These are phyloP conservation scores for Dorcus hopei DNA, from an alignment of 2,888 invertebrate species.

Conservation along the genomic window DNA sequence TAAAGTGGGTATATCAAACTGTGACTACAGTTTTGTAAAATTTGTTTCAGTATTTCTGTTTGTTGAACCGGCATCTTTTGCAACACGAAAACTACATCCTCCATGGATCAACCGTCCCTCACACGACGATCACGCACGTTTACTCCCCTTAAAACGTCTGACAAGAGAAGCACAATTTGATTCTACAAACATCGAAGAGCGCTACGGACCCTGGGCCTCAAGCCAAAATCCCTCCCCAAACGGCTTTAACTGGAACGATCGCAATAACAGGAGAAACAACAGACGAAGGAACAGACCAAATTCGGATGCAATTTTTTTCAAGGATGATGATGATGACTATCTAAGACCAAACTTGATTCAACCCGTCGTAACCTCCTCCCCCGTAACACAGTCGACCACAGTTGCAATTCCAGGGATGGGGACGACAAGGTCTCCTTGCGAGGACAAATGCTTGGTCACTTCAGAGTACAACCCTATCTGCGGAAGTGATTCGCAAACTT, in stretches of 20 bases:
- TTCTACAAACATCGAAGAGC: no score
- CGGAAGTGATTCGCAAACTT: constrained; percentile 38
- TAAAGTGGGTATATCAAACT: no score
- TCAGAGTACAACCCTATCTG: constrained; percentile 42
- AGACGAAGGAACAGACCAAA: neutral
- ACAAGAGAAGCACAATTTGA: no score
- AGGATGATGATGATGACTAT: neutral
- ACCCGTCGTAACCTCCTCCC: constrained; percentile 1
- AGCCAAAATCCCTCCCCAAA: neutral
- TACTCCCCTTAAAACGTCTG: no score
- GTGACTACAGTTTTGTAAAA: no score
- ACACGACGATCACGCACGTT: no score
- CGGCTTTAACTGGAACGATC: neutral
- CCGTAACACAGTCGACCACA: constrained; percentile 12
- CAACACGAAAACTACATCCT: neutral
- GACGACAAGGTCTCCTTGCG: constrained; percentile 37
- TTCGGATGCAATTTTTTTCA: constrained; percentile 7
- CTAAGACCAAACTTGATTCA: neutral
- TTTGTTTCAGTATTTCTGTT: neutral
- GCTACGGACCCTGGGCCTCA: no score
- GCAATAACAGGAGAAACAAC: neutral
- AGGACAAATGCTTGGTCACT: constrained; percentile 36
- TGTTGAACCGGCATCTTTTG: neutral
- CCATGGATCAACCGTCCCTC: neutral
- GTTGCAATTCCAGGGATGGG: constrained; percentile 36